A percentile compares a stretch with the other conserved stretches of the same genome.
Evolutionary conservation across 2,797 vertebrate genomes (phyloP).

Genomic region (Antrozous pallidus): DNA sequence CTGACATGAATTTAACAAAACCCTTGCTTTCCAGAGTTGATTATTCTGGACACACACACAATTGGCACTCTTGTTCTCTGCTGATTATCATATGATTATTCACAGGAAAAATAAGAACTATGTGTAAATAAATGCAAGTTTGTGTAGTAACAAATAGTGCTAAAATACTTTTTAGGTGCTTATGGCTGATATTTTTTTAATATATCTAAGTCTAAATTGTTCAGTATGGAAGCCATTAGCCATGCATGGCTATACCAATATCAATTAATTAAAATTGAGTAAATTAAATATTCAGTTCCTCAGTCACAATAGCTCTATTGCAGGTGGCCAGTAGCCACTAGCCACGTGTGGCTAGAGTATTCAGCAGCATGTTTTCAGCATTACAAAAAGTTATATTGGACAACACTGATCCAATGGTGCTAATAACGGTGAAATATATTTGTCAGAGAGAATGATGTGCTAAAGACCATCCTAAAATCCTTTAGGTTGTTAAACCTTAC

Average conservation of each 20-base stretch:
- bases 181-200: background rate
- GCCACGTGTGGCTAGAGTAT: background rate
- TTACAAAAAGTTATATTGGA: background rate
- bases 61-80: background rate
- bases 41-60: background rate
- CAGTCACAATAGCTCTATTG: background rate
- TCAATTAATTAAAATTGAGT: background rate
- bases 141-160: background rate
- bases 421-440: background rate
- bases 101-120: background rate
- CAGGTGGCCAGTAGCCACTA: background rate
- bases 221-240: background rate
- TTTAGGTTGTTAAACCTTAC: background rate
- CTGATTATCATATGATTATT: background rate
- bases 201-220: background rate
- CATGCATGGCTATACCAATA: background rate
- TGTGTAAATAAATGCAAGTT: background rate
- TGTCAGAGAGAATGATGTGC: background rate
- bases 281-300: background rate
- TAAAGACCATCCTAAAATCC: background rate
- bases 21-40: background rate
- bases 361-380: background rate
- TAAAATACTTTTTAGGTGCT: background rate
- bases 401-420: background rate
- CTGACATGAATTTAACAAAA: constrained; percentile 29